Conservation (phyloP, 2,797 vertebrate genomes). For the Todus mexicanus region DNA sequence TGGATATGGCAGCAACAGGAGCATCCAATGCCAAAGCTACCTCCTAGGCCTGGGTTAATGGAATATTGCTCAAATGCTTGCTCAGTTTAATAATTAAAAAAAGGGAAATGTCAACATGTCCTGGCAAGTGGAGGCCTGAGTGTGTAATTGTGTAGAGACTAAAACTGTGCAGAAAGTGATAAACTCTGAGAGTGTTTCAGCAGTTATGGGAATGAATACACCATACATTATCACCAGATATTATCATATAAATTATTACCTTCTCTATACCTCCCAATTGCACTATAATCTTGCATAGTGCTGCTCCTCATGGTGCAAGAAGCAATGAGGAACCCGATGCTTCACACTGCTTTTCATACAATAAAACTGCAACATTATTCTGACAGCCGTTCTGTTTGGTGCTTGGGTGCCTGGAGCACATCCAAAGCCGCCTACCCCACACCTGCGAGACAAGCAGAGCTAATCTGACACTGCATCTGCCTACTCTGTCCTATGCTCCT, state of each 20-base stretch:
- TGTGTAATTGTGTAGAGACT: background rate
- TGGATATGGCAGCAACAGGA: constrained; percentile 11
- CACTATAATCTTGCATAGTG: constrained; percentile 7
- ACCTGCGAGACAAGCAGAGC: background rate
- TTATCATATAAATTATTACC: constrained; percentile 36
- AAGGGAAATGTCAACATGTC: background rate
- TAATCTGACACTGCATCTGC: background rate
- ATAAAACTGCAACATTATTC: background rate
- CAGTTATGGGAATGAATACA: constrained; percentile 14
- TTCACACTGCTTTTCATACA: background rate
- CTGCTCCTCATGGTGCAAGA: constrained; percentile 8
- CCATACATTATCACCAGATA: background rate
- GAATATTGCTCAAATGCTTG: background rate
- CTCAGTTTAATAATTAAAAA: background rate
- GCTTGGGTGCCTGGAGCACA: background rate
- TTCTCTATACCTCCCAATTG: constrained; percentile 3
- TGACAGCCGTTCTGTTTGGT: background rate
- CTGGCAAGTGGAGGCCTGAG: background rate
- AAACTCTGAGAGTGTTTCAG: background rate
- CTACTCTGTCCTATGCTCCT: background rate
- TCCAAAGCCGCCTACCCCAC: background rate
- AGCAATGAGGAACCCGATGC: background rate
- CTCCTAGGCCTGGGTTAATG: background rate
- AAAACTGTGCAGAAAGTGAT: background rate
- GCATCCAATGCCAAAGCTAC: background rate